Evolutionary conservation across 2,888 invertebrate genomes (phyloP).

Genomic region (Aricia artaxerxes): DNA sequence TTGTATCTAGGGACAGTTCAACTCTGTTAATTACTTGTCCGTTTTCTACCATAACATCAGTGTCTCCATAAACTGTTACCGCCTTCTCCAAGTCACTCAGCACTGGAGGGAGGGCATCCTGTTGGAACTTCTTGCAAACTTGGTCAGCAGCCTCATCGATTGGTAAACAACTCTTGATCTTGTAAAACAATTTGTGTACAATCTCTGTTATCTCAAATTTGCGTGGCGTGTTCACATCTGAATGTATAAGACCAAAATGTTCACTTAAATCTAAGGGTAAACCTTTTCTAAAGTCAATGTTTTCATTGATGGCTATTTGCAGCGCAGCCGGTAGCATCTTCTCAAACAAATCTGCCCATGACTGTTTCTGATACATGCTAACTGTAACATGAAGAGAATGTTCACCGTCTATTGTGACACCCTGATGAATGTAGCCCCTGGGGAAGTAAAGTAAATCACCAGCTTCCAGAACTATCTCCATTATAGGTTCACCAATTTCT

Average conservation of each 20-base stretch:
- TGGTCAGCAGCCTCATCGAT: constrained; percentile 92
- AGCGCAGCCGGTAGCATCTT: constrained; percentile 88
- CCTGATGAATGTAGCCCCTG: constrained; percentile 93
- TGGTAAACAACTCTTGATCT: constrained; percentile 81
- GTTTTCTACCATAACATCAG: constrained; percentile 82
- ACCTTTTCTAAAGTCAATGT: constrained; percentile 87
- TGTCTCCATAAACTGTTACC: constrained; percentile 86
- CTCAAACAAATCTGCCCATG: constrained; percentile 94
- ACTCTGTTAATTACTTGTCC: constrained; percentile 83
- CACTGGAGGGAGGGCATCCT: constrained; percentile 93
- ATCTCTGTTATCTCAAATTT: constrained; percentile 76
- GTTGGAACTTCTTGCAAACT: constrained; percentile 90
- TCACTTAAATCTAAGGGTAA: constrained; percentile 89
- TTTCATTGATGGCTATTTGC: constrained; percentile 84
- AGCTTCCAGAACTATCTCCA: constrained; percentile 89
- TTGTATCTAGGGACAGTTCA: constrained; percentile 84
- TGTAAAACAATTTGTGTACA: constrained; percentile 78
- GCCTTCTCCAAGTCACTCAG: constrained; percentile 83
- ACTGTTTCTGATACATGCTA: constrained; percentile 94
- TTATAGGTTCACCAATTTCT: constrained; percentile 88
- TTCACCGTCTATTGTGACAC: constrained; percentile 85
- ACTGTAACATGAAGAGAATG: constrained; percentile 98
- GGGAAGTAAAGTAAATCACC: constrained; percentile 98
- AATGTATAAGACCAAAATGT: constrained; percentile 86
- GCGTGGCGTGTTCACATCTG: constrained; percentile 69